Base-by-base conservation (phyloP, 2,888 invertebrate species). In the Pammene aurita region DNA sequence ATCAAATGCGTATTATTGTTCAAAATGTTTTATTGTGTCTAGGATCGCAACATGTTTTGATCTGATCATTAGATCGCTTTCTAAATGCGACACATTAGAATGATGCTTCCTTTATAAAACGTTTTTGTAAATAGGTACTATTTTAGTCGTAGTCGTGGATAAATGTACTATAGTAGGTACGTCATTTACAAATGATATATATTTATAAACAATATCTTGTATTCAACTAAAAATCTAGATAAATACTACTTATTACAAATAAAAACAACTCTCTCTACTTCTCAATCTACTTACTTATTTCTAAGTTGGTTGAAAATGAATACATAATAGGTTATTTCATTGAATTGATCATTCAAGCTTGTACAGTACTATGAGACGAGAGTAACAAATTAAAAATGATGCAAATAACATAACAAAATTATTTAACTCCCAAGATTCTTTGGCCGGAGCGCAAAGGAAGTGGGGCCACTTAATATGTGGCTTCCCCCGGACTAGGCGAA, bases 391-490 rank as follows among this genome's bases (percentile, higher is more conserved):
- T 11, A 13, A 0, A 11, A 11, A 42, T 42, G 13, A 11, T 42
- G 1, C 10, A 42, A 42, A 42, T 42, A 5, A 42, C 13, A 11
- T 38, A 42, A 11, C 0, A 42, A 0, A 42, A 1, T 42, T 48
- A 16, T 14, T 52, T 44, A 44, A 38, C 26, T 38, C 44, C 38
- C 18, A 10, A 60, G 38, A 35, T 54, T 46, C 46, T 18, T 48
- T 56, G 44, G 35, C 56, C 16, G 42, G 11, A n/a, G 52, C 52
- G 44, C 18, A 38, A 63, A 57, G 68, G 65, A 69, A 60, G 69
- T 60, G 38, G n/a, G 38, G 10, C 52, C 65, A 54, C 69, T 69
- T 69, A 69, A 60, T 69, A 69, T 69, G 69, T 54, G 41, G 14
- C 63, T 68, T 69, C 69, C 69, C 58, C 16, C 41, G 16, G 48